Conservation (phyloP, 2,888 invertebrate genomes). For the Drosophila meridionalis region DNA sequence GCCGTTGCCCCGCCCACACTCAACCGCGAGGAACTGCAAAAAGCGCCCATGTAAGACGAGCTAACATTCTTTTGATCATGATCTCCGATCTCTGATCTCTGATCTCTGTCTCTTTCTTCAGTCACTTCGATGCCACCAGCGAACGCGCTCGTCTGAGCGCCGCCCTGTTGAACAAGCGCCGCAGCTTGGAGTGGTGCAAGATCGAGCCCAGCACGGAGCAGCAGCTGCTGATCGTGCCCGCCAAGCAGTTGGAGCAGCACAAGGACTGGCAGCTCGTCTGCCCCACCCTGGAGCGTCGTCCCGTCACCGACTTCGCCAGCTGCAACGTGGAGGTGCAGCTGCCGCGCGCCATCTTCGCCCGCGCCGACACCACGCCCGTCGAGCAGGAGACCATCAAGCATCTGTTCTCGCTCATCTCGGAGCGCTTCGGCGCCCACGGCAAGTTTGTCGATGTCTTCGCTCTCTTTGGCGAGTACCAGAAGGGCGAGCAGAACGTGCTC, state of each 20-base stretch:
- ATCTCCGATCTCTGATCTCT: background rate
- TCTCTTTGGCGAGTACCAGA: conserved; percentile 82
- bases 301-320: conserved; percentile 77
- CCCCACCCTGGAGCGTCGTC: conserved; percentile 78
- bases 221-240: conserved; percentile 78
- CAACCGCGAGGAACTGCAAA: conserved; percentile 71
- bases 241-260: conserved; percentile 76
- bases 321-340: conserved; percentile 84
- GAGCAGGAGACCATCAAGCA: conserved; percentile 84
- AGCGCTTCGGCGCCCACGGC: conserved; percentile 80
- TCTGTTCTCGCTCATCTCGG: conserved; percentile 80
- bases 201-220: conserved; percentile 67
- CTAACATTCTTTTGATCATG: too few species aligned
- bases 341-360: conserved; percentile 81
- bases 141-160: conserved; percentile 82
- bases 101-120: conserved; percentile 24
- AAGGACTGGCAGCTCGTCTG: conserved; percentile 83
- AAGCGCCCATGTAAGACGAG: conserved; percentile 79
- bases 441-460: conserved; percentile 83
- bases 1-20: conserved; percentile 81
- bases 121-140: conserved; percentile 77
- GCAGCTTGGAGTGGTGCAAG: conserved; percentile 78
- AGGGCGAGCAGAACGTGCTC: conserved; percentile 78
- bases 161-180: conserved; percentile 80
- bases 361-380: conserved; percentile 71